Evolutionary conservation across 2,888 invertebrate species (phyloP).

Genomic region (Capitulum mitella): DNA sequence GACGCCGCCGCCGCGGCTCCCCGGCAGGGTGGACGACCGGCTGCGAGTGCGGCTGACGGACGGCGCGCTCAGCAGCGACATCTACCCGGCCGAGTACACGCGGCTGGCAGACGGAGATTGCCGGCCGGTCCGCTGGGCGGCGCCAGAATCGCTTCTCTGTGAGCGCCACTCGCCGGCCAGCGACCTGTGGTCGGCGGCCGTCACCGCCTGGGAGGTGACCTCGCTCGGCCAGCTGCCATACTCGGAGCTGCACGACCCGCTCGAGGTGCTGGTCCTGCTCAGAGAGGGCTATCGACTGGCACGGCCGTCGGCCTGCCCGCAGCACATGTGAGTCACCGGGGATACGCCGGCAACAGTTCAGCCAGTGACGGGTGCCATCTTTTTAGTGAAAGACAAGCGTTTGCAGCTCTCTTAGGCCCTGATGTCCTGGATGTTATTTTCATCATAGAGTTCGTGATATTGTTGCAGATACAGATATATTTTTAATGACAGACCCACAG

Average conservation of each 20-base stretch:
- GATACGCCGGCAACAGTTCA: too few species aligned
- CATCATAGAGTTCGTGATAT: neutral
- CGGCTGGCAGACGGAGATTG: constrained; percentile 13
- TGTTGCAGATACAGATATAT: neutral
- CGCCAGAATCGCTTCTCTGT: neutral
- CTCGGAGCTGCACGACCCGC: neutral
- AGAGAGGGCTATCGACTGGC: constrained; percentile 1
- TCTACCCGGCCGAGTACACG: neutral
- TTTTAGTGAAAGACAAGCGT: too few species aligned
- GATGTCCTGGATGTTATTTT: neutral
- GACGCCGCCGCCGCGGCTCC: too few species aligned
- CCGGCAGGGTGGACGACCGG: constrained; percentile 5
- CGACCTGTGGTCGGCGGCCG: constrained; percentile 19
- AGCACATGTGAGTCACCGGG: neutral
- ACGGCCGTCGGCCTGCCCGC: neutral
- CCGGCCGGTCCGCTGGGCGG: constrained; percentile 21
- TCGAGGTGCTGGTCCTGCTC: neutral
- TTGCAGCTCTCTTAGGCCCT: too few species aligned
- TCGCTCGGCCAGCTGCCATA: constrained; percentile 4
- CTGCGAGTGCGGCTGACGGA: constrained; percentile 5
- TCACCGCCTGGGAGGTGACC: constrained; percentile 19
- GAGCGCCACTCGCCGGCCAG: neutral
- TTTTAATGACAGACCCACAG: too few species aligned
- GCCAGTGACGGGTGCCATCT: too few species aligned
- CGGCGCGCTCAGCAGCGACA: constrained; percentile 15